phyloP scores from a whole-genome alignment of 1,140 invertebrate genomes.

The Cyclina sinensis region DNA sequence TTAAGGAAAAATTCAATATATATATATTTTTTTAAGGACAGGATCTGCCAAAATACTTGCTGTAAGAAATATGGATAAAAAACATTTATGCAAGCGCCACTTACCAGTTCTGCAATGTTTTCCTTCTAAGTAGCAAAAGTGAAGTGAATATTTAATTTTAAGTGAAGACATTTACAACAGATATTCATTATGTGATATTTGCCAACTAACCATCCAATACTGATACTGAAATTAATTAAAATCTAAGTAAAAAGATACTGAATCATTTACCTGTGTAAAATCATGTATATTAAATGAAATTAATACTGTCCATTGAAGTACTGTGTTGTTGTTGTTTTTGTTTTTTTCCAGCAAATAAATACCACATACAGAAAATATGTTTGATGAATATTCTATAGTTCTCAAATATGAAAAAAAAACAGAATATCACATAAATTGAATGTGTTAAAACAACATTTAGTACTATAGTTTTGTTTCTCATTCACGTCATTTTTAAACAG shows the following conservation, averaged over 20 bases:
- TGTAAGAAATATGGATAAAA: slow-evolving; percentile 6
- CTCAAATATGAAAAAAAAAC: no score
- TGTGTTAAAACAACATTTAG: background rate
- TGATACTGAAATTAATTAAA: no score
- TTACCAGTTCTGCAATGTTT: slow-evolving; percentile 32
- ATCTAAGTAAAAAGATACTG: no score
- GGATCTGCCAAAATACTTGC: slow-evolving; percentile 49
- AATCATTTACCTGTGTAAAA: no score
- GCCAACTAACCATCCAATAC: background rate
- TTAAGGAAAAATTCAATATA: no score
- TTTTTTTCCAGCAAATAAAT: no score
- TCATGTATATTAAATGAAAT: no score
- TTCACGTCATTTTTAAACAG: no score
- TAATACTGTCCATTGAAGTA: no score
- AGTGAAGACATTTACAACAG: slow-evolving; percentile 23
- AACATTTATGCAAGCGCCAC: slow-evolving; percentile 44
- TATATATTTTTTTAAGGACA: background rate
- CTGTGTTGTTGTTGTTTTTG: no score
- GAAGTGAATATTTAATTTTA: slow-evolving; percentile 38
- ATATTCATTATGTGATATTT: slow-evolving; percentile 5
- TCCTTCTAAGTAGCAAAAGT: slow-evolving; percentile 49
- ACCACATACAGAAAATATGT: no score
- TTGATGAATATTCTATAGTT: no score
- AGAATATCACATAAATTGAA: background rate
- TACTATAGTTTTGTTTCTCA: background rate